phyloP scores from a whole-genome alignment of 2,888 invertebrate species.

The Blastobasis lacticolella region DNA sequence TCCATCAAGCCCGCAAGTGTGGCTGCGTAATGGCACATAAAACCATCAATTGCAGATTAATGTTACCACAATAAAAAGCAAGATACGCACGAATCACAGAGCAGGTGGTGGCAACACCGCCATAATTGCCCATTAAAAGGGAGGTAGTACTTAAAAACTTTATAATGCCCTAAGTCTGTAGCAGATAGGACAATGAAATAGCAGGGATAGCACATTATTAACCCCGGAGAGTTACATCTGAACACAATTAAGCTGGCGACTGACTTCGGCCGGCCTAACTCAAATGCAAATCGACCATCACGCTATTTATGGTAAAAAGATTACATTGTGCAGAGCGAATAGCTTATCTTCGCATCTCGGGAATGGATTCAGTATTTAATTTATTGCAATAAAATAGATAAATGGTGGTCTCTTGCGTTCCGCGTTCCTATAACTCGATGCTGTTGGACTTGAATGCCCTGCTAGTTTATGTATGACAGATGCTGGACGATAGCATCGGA shows the following conservation, averaged over 20 bases:
- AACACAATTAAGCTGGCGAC: slow-evolving; percentile 56
- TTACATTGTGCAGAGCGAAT: slow-evolving; percentile 64
- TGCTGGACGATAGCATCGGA: slow-evolving; percentile 38
- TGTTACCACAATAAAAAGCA: slow-evolving; percentile 23
- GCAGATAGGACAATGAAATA: slow-evolving; percentile 61
- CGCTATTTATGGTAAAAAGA: slow-evolving; percentile 68
- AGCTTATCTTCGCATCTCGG: slow-evolving; percentile 61
- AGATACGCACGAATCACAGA: slow-evolving; percentile 15
- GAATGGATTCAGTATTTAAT: slow-evolving; percentile 62
- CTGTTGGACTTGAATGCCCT: slow-evolving; percentile 25
- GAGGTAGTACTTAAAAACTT: slow-evolving; percentile 49
- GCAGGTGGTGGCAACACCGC: slow-evolving; percentile 14
- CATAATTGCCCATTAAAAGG: slow-evolving; percentile 60
- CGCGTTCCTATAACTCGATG: slow-evolving; percentile 55
- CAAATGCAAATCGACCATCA: slow-evolving; percentile 66
- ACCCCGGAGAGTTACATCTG: slow-evolving; percentile 32
- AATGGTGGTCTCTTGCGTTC: slow-evolving; percentile 54
- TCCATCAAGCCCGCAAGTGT: too few species aligned
- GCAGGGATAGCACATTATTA: slow-evolving; percentile 57
- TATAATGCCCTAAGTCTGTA: slow-evolving; percentile 40
- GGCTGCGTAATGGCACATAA: not conserved
- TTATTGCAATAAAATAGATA: slow-evolving; percentile 70
- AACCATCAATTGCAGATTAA: slow-evolving; percentile 21
- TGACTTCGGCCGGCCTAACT: slow-evolving; percentile 41
- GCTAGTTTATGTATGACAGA: slow-evolving; percentile 43